These are phyloP conservation scores for Spodoptera exigua DNA, from an alignment of 2,888 invertebrate genomes.

Conservation along the genomic window DNA sequence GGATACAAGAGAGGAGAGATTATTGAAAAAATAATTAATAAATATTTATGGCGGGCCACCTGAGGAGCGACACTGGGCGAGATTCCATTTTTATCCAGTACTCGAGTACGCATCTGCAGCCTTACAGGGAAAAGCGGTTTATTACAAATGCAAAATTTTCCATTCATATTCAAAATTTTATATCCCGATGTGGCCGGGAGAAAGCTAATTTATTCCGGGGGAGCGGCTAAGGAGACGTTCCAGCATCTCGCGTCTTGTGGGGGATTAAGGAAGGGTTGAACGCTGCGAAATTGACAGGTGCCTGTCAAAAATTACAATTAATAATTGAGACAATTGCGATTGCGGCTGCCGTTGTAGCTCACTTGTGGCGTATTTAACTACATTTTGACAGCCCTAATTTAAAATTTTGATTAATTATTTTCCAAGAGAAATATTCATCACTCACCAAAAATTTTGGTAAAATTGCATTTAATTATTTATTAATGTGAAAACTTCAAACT, in stretches of 20 bases:
- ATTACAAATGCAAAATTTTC: constrained; percentile 96
- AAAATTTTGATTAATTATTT: constrained; percentile 18
- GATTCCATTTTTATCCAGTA: constrained; percentile 84
- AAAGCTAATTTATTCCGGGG: constrained; percentile 93
- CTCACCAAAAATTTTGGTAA: too few species aligned
- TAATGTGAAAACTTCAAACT: too few species aligned
- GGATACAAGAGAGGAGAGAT: constrained; percentile 85
- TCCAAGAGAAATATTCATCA: background rate
- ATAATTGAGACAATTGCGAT: constrained; percentile 85
- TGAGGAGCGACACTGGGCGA: constrained; percentile 82
- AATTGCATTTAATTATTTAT: too few species aligned
- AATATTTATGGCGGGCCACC: constrained; percentile 89
- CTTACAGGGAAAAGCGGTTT: constrained; percentile 90
- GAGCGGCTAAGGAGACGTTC: constrained; percentile 84
- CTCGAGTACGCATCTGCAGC: constrained; percentile 85
- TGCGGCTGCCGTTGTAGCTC: constrained; percentile 60
- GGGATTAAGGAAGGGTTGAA: constrained; percentile 87
- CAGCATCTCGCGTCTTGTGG: constrained; percentile 86
- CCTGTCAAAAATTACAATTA: constrained; percentile 89
- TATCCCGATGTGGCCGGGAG: constrained; percentile 92
- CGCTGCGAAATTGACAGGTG: constrained; percentile 88
- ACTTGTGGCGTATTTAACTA: constrained; percentile 46
- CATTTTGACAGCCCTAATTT: constrained; percentile 33
- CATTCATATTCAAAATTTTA: constrained; percentile 97
- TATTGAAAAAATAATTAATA: constrained; percentile 90